Evolutionary conservation across 2,797 vertebrate genomes (phyloP), one percentile per base, ranked within the genome.

Genomic region (Moxostoma hubbsi): DNA sequence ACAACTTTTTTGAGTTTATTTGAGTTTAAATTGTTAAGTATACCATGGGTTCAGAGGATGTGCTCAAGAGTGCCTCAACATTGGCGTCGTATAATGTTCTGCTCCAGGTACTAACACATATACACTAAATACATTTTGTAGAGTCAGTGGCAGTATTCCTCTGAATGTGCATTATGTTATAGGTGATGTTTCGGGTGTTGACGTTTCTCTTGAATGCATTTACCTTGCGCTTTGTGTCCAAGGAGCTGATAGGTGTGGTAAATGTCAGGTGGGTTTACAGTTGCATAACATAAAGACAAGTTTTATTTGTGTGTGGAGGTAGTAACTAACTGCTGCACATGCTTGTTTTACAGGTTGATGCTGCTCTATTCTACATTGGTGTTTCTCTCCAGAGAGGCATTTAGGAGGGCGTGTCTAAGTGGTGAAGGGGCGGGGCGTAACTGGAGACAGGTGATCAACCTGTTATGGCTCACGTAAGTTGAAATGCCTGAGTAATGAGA

Each of bases 191-290:
- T 88, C 96, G 98, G 2, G 79, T 93, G 63, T 90, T 97, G 83
- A 97, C 97, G 46, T 99, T 99, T 86, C 85, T 94, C 63, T 89
- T 99, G 84, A 99, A 99, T 83, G 97, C 96, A 0, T 98, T 98
- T 90, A 96, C 96, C 0, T 92, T 99, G 80, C 95, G 97, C n/a
- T 97, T 95, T 83, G 95, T 99, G 36, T 98, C 97, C 69, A 95
- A 95, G 81, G 97, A 99, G 88, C 91, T 97, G 6, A 88, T 99
- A 72, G 98, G 98, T 0, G 90, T 99, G 7, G 98, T 99, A 51
- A 98, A 96, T 74, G 98, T 99, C 77, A 96, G 98, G 98, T 99
- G 90, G 90, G 85, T 75, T 3, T 16, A 54, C 4, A 12, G 9
- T 46, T 13, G 13, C 9, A 11, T 43, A n/a, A 45, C 13, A 16